phyloP scores from a whole-genome alignment of 2,888 invertebrate genomes.

The Athalia cordata region DNA sequence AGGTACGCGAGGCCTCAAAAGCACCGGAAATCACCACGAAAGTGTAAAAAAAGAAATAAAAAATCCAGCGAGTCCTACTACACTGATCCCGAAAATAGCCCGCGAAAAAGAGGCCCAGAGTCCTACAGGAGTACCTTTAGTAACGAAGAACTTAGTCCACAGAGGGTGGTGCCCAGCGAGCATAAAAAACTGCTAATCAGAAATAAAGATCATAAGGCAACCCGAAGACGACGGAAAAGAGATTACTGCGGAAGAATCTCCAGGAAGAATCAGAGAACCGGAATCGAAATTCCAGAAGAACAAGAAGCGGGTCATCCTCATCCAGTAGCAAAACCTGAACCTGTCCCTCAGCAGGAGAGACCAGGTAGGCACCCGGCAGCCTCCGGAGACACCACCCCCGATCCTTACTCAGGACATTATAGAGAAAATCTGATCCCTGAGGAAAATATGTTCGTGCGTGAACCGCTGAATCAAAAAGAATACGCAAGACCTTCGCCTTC shows the following conservation, averaged over 20 bases:
- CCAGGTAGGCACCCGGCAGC: background rate
- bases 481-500: too few relatives aligned
- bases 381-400: conserved; percentile 29
- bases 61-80: conserved; percentile 5
- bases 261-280: background rate
- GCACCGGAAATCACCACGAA: conserved; percentile 9
- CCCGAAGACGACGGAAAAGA: background rate
- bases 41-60: background rate
- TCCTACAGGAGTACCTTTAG: conserved; percentile 34
- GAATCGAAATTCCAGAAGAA: background rate
- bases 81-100: conserved; percentile 31
- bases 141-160: conserved; percentile 28
- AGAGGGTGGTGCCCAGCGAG: conserved; percentile 18
- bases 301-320: conserved; percentile 9
- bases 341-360: conserved; percentile 1
- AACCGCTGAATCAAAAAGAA: too few relatives aligned
- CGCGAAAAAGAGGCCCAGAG: conserved; percentile 21
- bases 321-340: conserved; percentile 8
- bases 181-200: conserved; percentile 1
- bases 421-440: conserved; percentile 3
- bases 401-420: conserved; percentile 2
- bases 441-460: background rate
- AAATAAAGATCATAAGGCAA: background rate
- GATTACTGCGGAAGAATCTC: background rate
- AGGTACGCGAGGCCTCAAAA: background rate